phyloP scores from a whole-genome alignment of 2,888 invertebrate species.

The Cactoblastis cactorum region DNA sequence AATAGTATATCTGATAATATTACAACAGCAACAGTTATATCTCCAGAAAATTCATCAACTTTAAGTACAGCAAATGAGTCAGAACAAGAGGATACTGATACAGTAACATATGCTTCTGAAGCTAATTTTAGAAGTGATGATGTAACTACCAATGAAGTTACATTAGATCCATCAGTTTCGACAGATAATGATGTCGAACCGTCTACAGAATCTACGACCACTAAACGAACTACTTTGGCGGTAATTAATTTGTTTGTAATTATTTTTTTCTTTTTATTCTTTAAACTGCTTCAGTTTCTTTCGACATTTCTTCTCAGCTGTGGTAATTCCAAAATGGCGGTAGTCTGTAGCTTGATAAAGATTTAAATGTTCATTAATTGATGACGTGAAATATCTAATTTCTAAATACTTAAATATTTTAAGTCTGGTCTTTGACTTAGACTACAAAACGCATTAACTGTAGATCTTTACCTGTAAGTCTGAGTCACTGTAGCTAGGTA shows the following conservation, averaged over 20 bases:
- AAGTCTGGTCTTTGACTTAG: too few relatives aligned
- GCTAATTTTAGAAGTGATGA: background rate
- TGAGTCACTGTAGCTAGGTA: too few relatives aligned
- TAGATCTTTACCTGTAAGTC: too few relatives aligned
- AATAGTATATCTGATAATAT: background rate
- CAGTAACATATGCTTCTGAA: background rate
- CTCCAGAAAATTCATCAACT: background rate
- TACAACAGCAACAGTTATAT: background rate
- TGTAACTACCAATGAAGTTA: background rate
- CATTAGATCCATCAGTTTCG: background rate
- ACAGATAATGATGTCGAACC: constrained; percentile 6
- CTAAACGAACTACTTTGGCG: background rate
- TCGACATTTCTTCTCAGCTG: too few relatives aligned
- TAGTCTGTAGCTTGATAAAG: too few relatives aligned
- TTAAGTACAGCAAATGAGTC: too few relatives aligned
- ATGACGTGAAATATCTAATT: too few relatives aligned
- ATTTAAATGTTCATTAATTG: too few relatives aligned
- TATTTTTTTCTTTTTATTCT: background rate
- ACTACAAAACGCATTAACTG: too few relatives aligned
- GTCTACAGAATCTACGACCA: background rate
- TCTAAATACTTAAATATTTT: too few relatives aligned
- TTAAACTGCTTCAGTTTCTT: background rate
- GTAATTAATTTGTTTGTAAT: background rate
- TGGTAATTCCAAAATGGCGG: too few relatives aligned
- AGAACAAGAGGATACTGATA: background rate